Percentiles rank a stretch among this genome's conserved stretches.
Conservation (phyloP, 64 coral and sea anemone species). For the Platygyra sinensis region DNA sequence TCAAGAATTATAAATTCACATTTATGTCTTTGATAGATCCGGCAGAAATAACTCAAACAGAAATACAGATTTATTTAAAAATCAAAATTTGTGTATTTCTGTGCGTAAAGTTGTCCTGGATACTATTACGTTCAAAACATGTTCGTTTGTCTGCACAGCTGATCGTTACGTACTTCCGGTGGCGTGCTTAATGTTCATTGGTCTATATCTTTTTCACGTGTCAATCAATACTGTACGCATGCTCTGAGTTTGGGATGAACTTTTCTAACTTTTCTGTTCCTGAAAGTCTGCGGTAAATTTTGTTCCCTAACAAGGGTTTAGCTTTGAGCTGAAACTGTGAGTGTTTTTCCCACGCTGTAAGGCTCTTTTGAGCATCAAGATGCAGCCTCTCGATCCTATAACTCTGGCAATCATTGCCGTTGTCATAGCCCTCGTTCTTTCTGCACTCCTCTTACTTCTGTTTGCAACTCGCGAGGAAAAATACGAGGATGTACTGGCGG, state of each 20-base stretch:
- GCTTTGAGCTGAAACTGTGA: not conserved
- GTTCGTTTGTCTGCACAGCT: not conserved
- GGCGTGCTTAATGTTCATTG: constrained; percentile 39
- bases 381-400: constrained; percentile 57
- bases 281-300: not conserved
- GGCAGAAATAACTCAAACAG: too few species aligned
- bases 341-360: not conserved
- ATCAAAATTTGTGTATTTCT: not conserved
- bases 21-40: too few species aligned
- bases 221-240: constrained; percentile 13
- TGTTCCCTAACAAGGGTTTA: not conserved
- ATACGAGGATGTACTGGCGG: constrained; percentile 61
- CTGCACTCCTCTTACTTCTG: constrained; percentile 46
- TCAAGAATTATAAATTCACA: too few species aligned
- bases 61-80: not conserved
- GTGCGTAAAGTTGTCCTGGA: not conserved
- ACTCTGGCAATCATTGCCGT: constrained; percentile 42
- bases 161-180: constrained; percentile 32
- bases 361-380: constrained; percentile 36
- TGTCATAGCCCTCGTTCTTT: constrained; percentile 27
- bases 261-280: not conserved
- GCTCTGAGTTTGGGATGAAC: not conserved
- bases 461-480: constrained; percentile 60
- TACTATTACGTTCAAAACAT: not conserved
- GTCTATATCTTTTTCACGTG: constrained; percentile 9